A percentile compares a stretch with the other conserved stretches of the same genome.
phyloP scores from a whole-genome alignment of 2,113 vertebrate genomes.

The Quiscalus mexicanus region DNA sequence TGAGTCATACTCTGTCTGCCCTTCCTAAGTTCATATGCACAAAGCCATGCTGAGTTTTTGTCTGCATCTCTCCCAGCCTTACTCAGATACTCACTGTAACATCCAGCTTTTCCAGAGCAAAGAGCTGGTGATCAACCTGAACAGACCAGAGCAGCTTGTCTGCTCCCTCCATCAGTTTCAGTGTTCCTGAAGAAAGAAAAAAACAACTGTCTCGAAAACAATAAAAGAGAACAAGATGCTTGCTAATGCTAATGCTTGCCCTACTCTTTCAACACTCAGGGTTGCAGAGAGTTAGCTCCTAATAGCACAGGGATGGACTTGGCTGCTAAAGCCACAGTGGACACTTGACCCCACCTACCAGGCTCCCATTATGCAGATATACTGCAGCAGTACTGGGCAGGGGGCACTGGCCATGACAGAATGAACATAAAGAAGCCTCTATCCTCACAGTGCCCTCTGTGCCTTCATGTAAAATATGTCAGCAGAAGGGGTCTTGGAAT shows the following conservation, averaged over 20 bases:
- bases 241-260: background rate
- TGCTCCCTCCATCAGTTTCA: slow-evolving; percentile 95
- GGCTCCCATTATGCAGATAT: background rate
- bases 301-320: background rate
- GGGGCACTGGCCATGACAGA: background rate
- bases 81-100: slow-evolving; percentile 86
- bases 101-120: slow-evolving; percentile 94
- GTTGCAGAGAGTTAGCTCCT: background rate
- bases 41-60: background rate
- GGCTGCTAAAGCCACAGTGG: background rate
- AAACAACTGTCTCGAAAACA: background rate
- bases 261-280: background rate
- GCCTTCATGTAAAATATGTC: background rate
- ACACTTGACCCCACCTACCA: background rate
- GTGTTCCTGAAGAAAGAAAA: slow-evolving; percentile 77
- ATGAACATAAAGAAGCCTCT: background rate
- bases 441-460: background rate
- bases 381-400: background rate
- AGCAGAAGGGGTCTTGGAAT: background rate
- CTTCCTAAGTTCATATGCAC: background rate
- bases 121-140: slow-evolving; percentile 97
- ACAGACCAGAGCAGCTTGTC: slow-evolving; percentile 95
- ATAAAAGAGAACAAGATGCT: background rate
- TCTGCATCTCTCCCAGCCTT: background rate
- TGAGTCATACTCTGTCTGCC: background rate